phyloP scores from a whole-genome alignment of 53 echinoderm and acorn worm species.

The Zoroaster sp. region DNA sequence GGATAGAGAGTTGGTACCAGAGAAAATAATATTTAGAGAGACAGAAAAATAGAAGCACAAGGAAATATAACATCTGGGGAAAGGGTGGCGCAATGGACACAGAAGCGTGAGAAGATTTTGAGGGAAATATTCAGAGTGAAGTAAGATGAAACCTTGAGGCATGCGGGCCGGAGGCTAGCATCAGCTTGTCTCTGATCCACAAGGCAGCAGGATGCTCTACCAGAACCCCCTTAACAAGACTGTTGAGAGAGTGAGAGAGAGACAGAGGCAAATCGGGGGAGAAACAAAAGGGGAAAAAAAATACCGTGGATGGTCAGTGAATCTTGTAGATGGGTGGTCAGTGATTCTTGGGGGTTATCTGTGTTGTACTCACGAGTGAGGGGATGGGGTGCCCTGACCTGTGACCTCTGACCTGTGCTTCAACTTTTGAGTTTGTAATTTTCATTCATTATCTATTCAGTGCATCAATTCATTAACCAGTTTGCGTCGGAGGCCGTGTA shows the following conservation, averaged over 20 bases:
- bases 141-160: constrained; percentile 68
- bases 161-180: constrained; percentile 68
- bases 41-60: too few species aligned
- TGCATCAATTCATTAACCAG: too few species aligned
- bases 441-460: too few species aligned
- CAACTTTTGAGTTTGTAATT: too few species aligned
- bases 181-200: constrained; percentile 95
- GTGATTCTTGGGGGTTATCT: background rate
- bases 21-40: too few species aligned
- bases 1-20: too few species aligned
- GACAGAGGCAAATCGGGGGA: background rate
- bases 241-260: constrained; percentile 43
- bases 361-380: too few species aligned
- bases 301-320: background rate
- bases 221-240: constrained; percentile 93
- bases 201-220: constrained; percentile 96
- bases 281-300: background rate
- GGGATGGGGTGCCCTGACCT: too few species aligned
- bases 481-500: too few species aligned
- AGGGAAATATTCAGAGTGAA: constrained; percentile 18
- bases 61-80: background rate
- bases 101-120: constrained; percentile 54
- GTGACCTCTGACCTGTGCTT: too few species aligned
- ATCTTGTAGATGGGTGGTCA: background rate
- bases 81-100: background rate